These are phyloP conservation scores for Idaea biselata DNA, from an alignment of 2,888 invertebrate genomes.

Conservation along the genomic window DNA sequence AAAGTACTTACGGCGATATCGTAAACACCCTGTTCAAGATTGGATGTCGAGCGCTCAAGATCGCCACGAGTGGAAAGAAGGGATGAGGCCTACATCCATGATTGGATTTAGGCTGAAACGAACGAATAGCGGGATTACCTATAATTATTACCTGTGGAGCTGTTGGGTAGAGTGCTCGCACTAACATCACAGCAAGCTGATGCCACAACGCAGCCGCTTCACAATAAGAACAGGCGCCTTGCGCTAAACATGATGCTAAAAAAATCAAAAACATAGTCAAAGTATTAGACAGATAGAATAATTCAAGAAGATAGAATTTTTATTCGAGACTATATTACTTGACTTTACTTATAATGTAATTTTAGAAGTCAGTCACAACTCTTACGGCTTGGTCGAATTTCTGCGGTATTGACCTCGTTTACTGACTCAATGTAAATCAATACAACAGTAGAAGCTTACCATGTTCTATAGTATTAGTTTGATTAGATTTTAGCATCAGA, in stretches of 20 bases:
- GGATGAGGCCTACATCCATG: too few species aligned
- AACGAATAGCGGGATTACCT: neutral
- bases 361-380: too few species aligned
- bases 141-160: constrained; percentile 43
- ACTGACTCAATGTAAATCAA: neutral
- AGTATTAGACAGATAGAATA: neutral
- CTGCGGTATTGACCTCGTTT: too few species aligned
- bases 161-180: constrained; percentile 90
- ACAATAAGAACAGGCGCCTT: constrained; percentile 92
- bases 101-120: too few species aligned
- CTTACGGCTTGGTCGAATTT: too few species aligned
- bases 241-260: constrained; percentile 57
- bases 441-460: constrained; percentile 39
- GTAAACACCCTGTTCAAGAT: too few species aligned
- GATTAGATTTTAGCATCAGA: constrained; percentile 70
- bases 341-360: too few species aligned
- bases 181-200: constrained; percentile 90
- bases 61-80: too few species aligned
- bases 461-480: constrained; percentile 67
- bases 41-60: too few species aligned
- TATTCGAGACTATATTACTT: neutral
- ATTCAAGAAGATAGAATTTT: too few species aligned
- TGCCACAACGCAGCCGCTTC: constrained; percentile 97
- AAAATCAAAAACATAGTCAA: neutral
- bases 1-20: too few species aligned